Evolutionary conservation across 2,113 vertebrate species (phyloP).

Genomic region (Corythornis madagascariensis): DNA sequence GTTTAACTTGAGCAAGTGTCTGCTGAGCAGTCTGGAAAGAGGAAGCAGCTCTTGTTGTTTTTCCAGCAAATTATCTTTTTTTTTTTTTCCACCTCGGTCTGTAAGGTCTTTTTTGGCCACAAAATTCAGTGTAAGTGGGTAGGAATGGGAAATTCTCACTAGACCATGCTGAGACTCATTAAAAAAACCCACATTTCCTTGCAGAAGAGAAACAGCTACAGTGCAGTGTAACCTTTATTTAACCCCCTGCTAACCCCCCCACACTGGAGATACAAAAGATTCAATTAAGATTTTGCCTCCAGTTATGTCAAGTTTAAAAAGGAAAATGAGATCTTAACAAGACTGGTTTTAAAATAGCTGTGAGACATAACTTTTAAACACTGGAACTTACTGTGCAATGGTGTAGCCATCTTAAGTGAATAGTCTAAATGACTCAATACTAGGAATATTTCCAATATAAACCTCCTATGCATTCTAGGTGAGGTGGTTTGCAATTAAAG

Average conservation of each 20-base stretch:
- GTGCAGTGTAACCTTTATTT: not conserved
- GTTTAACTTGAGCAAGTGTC: not conserved
- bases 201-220: not conserved
- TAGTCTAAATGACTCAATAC: slow-evolving; percentile 25
- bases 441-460: slow-evolving; percentile 32
- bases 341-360: slow-evolving; percentile 18
- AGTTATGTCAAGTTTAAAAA: slow-evolving; percentile 45
- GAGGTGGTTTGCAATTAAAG: slow-evolving; percentile 36
- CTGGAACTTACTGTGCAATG: slow-evolving; percentile 14
- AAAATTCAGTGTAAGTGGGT: not conserved
- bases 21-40: not conserved
- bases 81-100: not conserved
- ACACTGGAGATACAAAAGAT: not conserved
- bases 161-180: not conserved
- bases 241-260: not conserved
- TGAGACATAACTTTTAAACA: slow-evolving; percentile 27
- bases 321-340: slow-evolving; percentile 46
- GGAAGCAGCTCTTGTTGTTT: not conserved
- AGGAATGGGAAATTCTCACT: not conserved
- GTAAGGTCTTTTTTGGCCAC: not conserved
- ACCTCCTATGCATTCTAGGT: slow-evolving; percentile 19
- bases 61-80: not conserved
- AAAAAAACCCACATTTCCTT: not conserved
- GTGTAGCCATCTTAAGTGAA: slow-evolving; percentile 27
- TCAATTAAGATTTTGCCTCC: slow-evolving; percentile 41